Percentiles rank a stretch among this genome's conserved stretches.
phyloP scores from a whole-genome alignment of 2,113 vertebrate genomes.

The Stigmatopora nigra region DNA sequence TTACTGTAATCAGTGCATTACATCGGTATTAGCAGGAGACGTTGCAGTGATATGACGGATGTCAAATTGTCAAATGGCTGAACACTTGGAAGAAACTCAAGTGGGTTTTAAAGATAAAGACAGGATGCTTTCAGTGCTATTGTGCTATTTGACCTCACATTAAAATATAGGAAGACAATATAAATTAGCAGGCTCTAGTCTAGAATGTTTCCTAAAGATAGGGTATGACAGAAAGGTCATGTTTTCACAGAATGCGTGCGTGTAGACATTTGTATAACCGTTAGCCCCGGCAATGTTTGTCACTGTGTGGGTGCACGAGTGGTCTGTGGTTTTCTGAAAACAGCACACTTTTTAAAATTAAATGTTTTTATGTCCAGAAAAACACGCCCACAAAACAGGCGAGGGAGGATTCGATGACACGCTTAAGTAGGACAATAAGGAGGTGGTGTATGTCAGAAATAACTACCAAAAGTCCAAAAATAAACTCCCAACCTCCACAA shows the following conservation, averaged over 20 bases:
- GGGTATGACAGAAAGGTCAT: slow-evolving; percentile 9
- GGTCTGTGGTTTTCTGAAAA: slow-evolving; percentile 63
- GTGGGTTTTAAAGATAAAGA: background rate
- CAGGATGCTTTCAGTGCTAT: background rate
- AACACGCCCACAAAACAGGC: slow-evolving; percentile 12
- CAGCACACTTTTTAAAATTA: slow-evolving; percentile 64
- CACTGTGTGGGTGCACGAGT: slow-evolving; percentile 49
- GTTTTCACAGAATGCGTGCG: slow-evolving; percentile 24
- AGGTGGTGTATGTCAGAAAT: slow-evolving; percentile 47
- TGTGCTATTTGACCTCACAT: background rate
- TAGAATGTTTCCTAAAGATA: background rate
- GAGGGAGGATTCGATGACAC: slow-evolving; percentile 29
- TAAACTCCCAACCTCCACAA: slow-evolving; percentile 30
- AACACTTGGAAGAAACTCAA: background rate
- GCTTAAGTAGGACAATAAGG: slow-evolving; percentile 33
- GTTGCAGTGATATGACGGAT: slow-evolving; percentile 6
- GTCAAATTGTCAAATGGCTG: background rate
- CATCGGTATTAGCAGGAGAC: slow-evolving; percentile 4
- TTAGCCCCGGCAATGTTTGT: slow-evolving; percentile 44
- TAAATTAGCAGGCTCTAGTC: background rate
- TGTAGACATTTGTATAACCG: slow-evolving; percentile 40
- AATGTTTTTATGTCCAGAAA: slow-evolving; percentile 15
- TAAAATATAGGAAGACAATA: background rate
- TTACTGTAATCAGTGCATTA: background rate
- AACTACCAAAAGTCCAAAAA: slow-evolving; percentile 47